A percentile compares a stretch with the other conserved stretches of the same genome.
Evolutionary conservation across 2,113 vertebrate species (phyloP).

Genomic region (Rousettus leschenaultii): DNA sequence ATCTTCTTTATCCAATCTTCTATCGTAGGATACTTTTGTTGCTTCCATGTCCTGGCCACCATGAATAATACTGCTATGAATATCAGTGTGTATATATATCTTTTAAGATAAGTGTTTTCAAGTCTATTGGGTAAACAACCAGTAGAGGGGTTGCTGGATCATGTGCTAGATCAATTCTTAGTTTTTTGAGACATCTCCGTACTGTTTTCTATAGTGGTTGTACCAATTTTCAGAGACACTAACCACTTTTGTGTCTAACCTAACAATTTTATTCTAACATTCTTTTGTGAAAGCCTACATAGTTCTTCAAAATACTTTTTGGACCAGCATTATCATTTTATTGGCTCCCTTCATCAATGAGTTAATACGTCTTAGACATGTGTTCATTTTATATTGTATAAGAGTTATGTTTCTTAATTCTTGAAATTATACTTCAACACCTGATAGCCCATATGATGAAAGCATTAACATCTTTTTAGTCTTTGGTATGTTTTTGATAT

Average conservation of each 20-base stretch:
- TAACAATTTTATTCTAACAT: neutral
- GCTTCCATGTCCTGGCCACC: no score
- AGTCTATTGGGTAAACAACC: no score
- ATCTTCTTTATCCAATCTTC: no score
- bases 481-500: neutral
- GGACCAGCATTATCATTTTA: neutral
- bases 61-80: no score
- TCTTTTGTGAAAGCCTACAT: neutral
- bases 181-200: no score
- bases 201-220: no score
- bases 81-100: no score
- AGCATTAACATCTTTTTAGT: neutral
- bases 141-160: no score
- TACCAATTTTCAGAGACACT: neutral
- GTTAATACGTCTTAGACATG: neutral
- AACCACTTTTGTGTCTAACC: neutral
- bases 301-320: conserved; percentile 8
- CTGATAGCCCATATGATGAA: neutral
- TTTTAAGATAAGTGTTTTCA: no score
- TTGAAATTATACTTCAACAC: neutral
- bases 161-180: no score
- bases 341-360: neutral
- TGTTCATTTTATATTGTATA: neutral
- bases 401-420: neutral
- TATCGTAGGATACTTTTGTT: no score